Conservation (phyloP, 2,113 vertebrate species). For the Lepus europaeus region DNA sequence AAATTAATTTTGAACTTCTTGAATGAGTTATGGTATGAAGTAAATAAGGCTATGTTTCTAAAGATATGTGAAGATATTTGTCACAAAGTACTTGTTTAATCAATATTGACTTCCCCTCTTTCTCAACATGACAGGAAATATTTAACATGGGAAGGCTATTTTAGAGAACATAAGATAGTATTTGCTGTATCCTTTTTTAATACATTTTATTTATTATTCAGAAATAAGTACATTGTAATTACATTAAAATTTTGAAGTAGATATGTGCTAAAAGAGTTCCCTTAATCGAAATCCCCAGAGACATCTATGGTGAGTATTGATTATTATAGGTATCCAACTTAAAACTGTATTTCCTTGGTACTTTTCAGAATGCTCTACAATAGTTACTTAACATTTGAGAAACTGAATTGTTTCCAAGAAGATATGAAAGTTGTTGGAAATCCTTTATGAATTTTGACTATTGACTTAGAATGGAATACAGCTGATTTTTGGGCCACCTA, state of each 20-base stretch:
- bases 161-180: not conserved
- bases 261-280: not conserved
- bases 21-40: not conserved
- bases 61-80: not conserved
- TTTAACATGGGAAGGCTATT: not conserved
- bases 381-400: not conserved
- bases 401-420: constrained; percentile 30
- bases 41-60: constrained; percentile 31
- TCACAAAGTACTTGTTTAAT: not conserved
- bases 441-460: constrained; percentile 36
- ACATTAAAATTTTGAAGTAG: constrained; percentile 17
- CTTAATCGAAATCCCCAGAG: not conserved
- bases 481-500: not conserved
- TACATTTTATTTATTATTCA: not conserved
- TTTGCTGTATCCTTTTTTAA: not conserved
- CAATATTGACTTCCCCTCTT: not conserved
- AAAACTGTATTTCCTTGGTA: not conserved
- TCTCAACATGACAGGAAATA: not conserved
- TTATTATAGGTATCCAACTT: not conserved
- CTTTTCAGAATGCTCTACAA: not conserved
- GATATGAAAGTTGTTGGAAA: not conserved
- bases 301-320: not conserved
- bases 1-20: too few relatives aligned
- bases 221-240: not conserved
- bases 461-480: not conserved